A percentile compares a stretch with the other conserved stretches of the same genome.
Conservation (phyloP, 2,797 vertebrate genomes). For the Cryptoblepharus egeriae region DNA sequence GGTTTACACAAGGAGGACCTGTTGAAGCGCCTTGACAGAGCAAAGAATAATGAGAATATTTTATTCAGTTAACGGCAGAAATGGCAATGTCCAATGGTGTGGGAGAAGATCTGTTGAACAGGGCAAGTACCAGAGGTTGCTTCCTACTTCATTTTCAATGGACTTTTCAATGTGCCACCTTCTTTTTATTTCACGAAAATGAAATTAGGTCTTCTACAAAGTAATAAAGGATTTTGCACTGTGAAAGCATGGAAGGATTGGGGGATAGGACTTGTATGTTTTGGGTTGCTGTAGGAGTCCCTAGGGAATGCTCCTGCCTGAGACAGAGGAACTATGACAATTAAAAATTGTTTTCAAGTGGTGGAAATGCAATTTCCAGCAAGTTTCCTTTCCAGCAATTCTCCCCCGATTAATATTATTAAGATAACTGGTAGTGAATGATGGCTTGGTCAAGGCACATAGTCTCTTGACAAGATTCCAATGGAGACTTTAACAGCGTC, state of each 20-base stretch:
- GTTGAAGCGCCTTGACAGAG: neutral
- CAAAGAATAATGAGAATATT: neutral
- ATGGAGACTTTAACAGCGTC: neutral
- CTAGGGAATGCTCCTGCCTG: conserved; percentile 53
- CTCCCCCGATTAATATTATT: conserved; percentile 67
- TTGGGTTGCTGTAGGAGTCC: neutral
- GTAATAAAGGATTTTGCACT: conserved; percentile 60
- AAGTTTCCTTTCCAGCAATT: conserved; percentile 54
- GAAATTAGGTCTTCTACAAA: conserved; percentile 51
- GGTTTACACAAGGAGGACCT: neutral
- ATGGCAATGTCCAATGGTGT: neutral
- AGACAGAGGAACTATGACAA: conserved; percentile 60
- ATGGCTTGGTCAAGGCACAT: conserved; percentile 41
- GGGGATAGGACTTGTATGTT: neutral
- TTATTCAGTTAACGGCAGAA: neutral
- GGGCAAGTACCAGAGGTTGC: conserved; percentile 17
- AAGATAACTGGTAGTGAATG: conserved; percentile 62
- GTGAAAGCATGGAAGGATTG: conserved; percentile 38
- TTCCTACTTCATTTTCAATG: conserved; percentile 25
- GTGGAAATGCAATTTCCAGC: conserved; percentile 48
- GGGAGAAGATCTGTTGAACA: neutral
- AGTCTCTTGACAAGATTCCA: neutral
- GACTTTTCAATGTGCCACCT: conserved; percentile 40
- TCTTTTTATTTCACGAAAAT: conserved; percentile 60
- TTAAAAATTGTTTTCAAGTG: conserved; percentile 52